Evolutionary conservation across 2,797 vertebrate species (phyloP).

Genomic region (Alfaro cultratus): DNA sequence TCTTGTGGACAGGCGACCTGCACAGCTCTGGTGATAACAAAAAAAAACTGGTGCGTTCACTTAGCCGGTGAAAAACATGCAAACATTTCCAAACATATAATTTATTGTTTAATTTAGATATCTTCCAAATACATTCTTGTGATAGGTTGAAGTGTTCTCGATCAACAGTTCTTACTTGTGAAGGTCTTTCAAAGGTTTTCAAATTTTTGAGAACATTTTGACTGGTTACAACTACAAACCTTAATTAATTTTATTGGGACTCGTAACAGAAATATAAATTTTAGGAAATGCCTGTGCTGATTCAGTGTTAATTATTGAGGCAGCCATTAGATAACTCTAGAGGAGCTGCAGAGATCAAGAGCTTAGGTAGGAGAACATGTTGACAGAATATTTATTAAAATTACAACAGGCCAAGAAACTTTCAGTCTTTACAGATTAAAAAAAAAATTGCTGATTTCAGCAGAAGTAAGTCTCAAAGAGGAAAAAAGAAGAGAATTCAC

Average conservation of each 20-base stretch:
- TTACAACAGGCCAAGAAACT: not conserved
- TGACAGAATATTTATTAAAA: not conserved
- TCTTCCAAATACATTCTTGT: not conserved
- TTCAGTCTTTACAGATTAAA: not conserved
- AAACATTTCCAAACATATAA: not conserved
- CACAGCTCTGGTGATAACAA: slow-evolving; percentile 65
- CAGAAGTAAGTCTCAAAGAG: not conserved
- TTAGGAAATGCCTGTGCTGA: not conserved
- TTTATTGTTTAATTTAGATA: not conserved
- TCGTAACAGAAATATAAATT: not conserved
- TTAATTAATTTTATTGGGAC: not conserved
- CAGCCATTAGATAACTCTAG: not conserved
- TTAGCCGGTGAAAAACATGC: not conserved
- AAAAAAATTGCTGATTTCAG: not conserved
- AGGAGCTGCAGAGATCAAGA: not conserved
- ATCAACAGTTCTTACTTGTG: not conserved
- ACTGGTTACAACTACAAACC: not conserved
- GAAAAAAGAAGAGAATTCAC: not conserved
- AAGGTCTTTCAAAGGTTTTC: not conserved
- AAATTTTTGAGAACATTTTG: not conserved
- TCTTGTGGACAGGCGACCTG: slow-evolving; percentile 65
- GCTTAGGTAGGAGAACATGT: not conserved
- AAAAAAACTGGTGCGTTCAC: slow-evolving; percentile 39
- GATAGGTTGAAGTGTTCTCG: not conserved
- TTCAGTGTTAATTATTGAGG: not conserved